Conservation (phyloP, 2,888 invertebrate genomes). For the Drosophila prostipennis region DNA sequence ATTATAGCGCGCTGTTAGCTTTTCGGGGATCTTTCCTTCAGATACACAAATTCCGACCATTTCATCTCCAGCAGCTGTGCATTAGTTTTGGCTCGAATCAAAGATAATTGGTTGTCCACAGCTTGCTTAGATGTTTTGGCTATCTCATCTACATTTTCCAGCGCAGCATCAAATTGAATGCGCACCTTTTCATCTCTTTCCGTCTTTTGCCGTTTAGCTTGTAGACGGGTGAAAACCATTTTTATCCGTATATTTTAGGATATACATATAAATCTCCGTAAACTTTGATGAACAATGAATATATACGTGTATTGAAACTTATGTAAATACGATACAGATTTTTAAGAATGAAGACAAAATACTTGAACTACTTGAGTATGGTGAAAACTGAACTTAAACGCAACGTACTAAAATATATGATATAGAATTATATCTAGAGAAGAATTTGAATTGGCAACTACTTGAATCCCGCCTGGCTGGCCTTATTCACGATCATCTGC, state of each 20-base stretch:
- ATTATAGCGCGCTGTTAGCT: background rate
- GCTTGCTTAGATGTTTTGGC: background rate
- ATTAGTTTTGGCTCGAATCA: background rate
- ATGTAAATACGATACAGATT: constrained; percentile 9
- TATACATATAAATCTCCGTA: constrained; percentile 1
- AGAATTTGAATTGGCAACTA: constrained; percentile 27
- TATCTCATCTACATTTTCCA: background rate
- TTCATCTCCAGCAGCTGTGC: background rate
- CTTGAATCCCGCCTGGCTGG: constrained; percentile 67
- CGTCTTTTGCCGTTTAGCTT: background rate
- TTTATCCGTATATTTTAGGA: background rate
- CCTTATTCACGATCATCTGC: constrained; percentile 81
- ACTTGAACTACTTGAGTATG: constrained; percentile 8
- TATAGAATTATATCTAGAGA: constrained; percentile 19
- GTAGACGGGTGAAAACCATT: background rate
- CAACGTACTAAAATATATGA: constrained; percentile 32
- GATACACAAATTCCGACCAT: background rate
- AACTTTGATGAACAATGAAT: constrained; percentile 35
- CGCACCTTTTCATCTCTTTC: background rate
- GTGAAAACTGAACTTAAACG: constrained; percentile 39
- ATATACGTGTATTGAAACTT: constrained; percentile 40
- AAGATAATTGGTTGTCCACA: background rate
- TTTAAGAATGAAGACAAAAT: constrained; percentile 15
- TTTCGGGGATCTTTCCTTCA: background rate
- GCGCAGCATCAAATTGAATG: background rate